Evolutionary conservation across 2,797 vertebrate species (phyloP).

Genomic region (Trachurus trachurus): DNA sequence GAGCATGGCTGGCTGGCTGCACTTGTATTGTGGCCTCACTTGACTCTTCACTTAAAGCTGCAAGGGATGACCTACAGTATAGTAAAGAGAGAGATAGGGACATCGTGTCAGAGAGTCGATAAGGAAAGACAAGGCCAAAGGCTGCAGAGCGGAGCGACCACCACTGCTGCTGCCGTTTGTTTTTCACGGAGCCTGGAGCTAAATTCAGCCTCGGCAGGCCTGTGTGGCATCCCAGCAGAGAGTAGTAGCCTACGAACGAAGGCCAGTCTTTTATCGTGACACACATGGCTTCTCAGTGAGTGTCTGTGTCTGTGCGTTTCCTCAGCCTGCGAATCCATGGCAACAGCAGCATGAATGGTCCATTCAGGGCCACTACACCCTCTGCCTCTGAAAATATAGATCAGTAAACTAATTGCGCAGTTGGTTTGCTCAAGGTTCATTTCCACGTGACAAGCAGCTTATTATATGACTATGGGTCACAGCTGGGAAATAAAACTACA

Average conservation of each 20-base stretch:
- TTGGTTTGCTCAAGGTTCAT: conserved; percentile 30
- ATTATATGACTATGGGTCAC: conserved; percentile 1
- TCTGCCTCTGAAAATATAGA: conserved; percentile 50
- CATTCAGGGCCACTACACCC: conserved; percentile 58
- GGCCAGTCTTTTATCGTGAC: conserved; percentile 69
- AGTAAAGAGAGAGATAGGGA: neutral
- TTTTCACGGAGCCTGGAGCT: conserved; percentile 46
- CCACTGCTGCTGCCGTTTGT: neutral
- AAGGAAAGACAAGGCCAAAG: conserved; percentile 28
- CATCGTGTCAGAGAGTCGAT: conserved; percentile 5
- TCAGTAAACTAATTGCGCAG: conserved; percentile 48
- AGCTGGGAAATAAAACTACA: conserved; percentile 1
- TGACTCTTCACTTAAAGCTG: conserved; percentile 12
- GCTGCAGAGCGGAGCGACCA: conserved; percentile 26
- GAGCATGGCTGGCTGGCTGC: conserved; percentile 7
- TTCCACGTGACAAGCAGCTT: conserved; percentile 4
- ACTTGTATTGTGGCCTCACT: conserved; percentile 27
- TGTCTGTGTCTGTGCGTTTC: conserved; percentile 66
- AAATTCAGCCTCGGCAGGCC: conserved; percentile 25
- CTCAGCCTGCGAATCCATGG: conserved; percentile 73
- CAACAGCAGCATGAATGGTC: conserved; percentile 78
- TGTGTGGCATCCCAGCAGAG: conserved; percentile 55
- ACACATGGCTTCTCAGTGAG: conserved; percentile 77
- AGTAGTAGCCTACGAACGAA: too few species aligned
- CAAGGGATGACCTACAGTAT: conserved; percentile 2